Percentiles rank a stretch among this genome's conserved stretches.
Evolutionary conservation across 2,113 vertebrate species (phyloP).

Genomic region (Plectropomus leopardus): DNA sequence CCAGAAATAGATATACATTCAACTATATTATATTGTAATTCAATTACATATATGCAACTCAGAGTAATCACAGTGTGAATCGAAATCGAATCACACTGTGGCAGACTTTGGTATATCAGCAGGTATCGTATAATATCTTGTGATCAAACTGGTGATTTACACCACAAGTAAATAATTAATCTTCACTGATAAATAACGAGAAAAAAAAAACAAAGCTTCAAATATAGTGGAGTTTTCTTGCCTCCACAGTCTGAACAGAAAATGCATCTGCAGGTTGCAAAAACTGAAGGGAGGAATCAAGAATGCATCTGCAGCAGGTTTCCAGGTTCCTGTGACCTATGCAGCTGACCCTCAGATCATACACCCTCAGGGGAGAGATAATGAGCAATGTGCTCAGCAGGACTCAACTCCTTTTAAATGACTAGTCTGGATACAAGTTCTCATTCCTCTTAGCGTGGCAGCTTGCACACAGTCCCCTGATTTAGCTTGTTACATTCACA

Average conservation of each 20-base stretch:
- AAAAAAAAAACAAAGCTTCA: background rate
- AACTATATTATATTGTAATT: no score
- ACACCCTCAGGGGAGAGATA: slow-evolving; percentile 49
- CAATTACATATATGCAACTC: no score
- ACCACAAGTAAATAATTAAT: background rate
- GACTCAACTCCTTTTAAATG: slow-evolving; percentile 24
- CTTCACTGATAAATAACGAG: background rate
- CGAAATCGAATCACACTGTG: no score
- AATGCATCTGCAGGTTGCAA: background rate
- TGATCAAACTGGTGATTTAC: no score
- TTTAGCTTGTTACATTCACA: slow-evolving; percentile 25
- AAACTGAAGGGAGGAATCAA: background rate
- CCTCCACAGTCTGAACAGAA: background rate
- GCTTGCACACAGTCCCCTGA: background rate
- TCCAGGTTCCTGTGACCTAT: slow-evolving; percentile 42
- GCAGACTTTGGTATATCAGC: no score
- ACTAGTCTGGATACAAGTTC: slow-evolving; percentile 36
- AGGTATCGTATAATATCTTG: no score
- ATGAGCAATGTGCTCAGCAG: slow-evolving; percentile 57
- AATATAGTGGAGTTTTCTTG: background rate
- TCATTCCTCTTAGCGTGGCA: slow-evolving; percentile 2
- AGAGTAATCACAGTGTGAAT: no score
- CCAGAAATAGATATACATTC: no score
- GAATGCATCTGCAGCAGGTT: slow-evolving; percentile 28
- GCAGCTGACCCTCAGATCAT: slow-evolving; percentile 46